Evolutionary conservation across 1,140 invertebrate species (phyloP), one percentile per base, ranked within the genome.

Genomic region (Apis cerana): DNA sequence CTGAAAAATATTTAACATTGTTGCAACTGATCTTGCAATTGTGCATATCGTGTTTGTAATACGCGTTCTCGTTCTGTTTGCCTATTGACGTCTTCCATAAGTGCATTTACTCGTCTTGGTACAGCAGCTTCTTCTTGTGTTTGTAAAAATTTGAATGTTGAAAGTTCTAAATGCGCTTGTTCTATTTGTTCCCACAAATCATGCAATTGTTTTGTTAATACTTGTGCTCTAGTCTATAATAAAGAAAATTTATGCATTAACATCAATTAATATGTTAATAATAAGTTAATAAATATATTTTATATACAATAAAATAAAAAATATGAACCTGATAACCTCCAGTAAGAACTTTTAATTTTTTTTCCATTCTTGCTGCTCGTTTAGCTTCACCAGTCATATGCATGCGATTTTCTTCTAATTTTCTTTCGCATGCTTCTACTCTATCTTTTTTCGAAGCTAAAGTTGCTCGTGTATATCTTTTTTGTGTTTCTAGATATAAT

Each of bases 381-480:
- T 99, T 99, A 0, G 98, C 98, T 94, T 99, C 98, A 83, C 96
- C 97, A 15, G 97, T 97, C 99, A 99, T 99, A 91, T 99, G 98
- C 75, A 95, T 96, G 88, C 98, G 95, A 94, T 99, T 99, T 91
- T 97, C 97, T 93, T 99, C 98, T 12, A 99, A 94, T 87, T 97
- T 95, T 90, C 99, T 98, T 91, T 99, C 98, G 0, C 97, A 96
- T 0, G 98, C 98, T 94, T 99, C 98, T 58, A 99, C 95, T 69
- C 98, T 95, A 92, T 99, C 98, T 92, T 99, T 99, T 93, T 99
- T 99, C 84, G 97, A 98, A 1, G 98, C 98, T 81, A 99, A 94
- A 92, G 98, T 99, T 2, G 98, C 98, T 79, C 98, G 95, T 0
- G 98, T 99, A 90, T 99, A 99, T 80, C 98, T 95, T 91, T 98